phyloP scores from a whole-genome alignment of 2,888 invertebrate species.

The Drosophila helvetica region DNA sequence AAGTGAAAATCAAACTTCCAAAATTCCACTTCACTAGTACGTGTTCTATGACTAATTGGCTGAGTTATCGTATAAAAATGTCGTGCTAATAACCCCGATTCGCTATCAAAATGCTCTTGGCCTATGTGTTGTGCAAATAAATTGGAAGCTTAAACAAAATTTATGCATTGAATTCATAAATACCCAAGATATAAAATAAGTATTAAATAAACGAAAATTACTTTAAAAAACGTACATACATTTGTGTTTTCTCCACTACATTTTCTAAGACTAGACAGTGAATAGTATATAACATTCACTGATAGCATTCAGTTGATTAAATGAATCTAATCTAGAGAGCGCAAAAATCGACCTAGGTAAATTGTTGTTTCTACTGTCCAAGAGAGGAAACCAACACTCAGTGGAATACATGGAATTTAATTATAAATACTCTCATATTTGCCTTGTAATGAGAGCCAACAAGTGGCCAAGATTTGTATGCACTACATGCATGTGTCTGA shows the following conservation, averaged over 20 bases:
- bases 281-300: conserved; percentile 9
- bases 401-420: conserved; percentile 16
- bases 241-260: conserved; percentile 5
- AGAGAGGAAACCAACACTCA: conserved; percentile 31
- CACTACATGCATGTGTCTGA: conserved; percentile 8
- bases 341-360: conserved; percentile 28
- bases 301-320: conserved; percentile 44
- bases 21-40: background rate
- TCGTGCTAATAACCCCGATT: conserved; percentile 10
- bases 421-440: conserved; percentile 11
- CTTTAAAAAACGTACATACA: background rate
- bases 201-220: conserved; percentile 23
- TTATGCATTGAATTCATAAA: conserved; percentile 34
- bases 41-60: conserved; percentile 43
- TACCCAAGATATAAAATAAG: conserved; percentile 34
- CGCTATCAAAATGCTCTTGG: conserved; percentile 25
- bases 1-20: conserved; percentile 4
- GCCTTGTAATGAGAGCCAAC: background rate
- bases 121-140: conserved; percentile 58
- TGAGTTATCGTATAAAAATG: conserved; percentile 24
- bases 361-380: conserved; percentile 16
- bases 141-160: conserved; percentile 38
- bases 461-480: background rate
- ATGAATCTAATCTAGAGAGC: conserved; percentile 29
- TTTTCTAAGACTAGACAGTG: conserved; percentile 24